Conservation (phyloP, 2,113 vertebrate genomes). For the Zosterops lateralis region DNA sequence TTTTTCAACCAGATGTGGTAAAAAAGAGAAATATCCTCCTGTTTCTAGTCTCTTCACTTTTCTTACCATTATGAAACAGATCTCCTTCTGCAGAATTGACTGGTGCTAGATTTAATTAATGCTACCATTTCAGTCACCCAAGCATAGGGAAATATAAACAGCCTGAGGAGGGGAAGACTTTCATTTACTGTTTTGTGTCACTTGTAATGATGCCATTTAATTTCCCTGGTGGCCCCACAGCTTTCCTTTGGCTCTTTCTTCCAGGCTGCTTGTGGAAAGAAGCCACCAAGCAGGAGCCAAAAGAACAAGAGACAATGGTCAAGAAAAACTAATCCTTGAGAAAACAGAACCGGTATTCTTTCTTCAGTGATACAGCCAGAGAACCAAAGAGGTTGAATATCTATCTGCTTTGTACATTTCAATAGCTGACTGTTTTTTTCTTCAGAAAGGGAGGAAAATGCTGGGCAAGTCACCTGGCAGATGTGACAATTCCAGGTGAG, state of each 20-base stretch:
- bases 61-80: not conserved
- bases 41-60: not conserved
- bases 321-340: not conserved
- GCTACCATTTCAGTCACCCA: conserved; percentile 3
- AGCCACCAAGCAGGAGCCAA: not conserved
- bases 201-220: conserved; percentile 42
- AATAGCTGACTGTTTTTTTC: not conserved
- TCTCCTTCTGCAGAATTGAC: not conserved
- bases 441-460: not conserved
- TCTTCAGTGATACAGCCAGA: not conserved
- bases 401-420: not conserved
- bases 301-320: not conserved
- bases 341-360: not conserved
- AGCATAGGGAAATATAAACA: not conserved
- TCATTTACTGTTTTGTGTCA: conserved; percentile 28
- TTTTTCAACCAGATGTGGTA: not conserved
- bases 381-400: not conserved
- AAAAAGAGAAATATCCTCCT: not conserved
- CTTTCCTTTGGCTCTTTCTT: conserved; percentile 1
- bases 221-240: not conserved
- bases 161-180: conserved; percentile 6
- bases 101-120: conserved; percentile 43
- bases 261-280: conserved; percentile 14
- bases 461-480: not conserved
- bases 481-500: not conserved